These are phyloP conservation scores for Eledona agricola DNA, from an alignment of 2,888 invertebrate species.

Conservation along the genomic window DNA sequence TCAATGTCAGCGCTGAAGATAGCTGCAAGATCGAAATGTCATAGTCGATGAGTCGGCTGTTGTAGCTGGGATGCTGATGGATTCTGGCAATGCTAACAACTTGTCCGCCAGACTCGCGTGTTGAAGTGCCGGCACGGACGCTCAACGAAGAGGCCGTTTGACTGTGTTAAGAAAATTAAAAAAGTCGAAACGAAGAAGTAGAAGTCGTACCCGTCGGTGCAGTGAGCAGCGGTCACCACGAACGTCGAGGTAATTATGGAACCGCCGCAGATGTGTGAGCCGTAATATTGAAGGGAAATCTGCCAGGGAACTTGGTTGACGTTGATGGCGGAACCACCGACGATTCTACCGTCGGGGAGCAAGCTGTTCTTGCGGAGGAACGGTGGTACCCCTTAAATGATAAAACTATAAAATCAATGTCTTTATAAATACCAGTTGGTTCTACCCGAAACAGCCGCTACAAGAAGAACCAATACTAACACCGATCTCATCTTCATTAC, in stretches of 20 bases:
- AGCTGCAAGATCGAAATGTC: conserved; percentile 39
- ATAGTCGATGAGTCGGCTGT: conserved; percentile 35
- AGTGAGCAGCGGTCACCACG: conserved; percentile 65
- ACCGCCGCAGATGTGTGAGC: conserved; percentile 65
- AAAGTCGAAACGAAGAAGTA: background rate
- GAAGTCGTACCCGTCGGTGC: conserved; percentile 51
- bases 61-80: conserved; percentile 34
- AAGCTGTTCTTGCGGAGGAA: conserved; percentile 18
- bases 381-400: conserved; percentile 9
- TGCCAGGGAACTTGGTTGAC: conserved; percentile 65
- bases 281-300: conserved; percentile 63
- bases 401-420: no score
- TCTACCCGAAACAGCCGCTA: no score
- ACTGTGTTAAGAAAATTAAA: background rate
- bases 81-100: conserved; percentile 29
- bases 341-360: conserved; percentile 48
- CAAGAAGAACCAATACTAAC: no score
- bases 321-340: conserved; percentile 62
- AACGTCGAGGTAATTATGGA: conserved; percentile 63
- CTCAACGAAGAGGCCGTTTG: no score
- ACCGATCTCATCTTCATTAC: no score
- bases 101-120: conserved; percentile 37
- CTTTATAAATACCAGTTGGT: no score
- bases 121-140: conserved; percentile 37
- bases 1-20: conserved; percentile 14